Conservation (phyloP, 2,113 vertebrate genomes). For the Canis aureus region DNA sequence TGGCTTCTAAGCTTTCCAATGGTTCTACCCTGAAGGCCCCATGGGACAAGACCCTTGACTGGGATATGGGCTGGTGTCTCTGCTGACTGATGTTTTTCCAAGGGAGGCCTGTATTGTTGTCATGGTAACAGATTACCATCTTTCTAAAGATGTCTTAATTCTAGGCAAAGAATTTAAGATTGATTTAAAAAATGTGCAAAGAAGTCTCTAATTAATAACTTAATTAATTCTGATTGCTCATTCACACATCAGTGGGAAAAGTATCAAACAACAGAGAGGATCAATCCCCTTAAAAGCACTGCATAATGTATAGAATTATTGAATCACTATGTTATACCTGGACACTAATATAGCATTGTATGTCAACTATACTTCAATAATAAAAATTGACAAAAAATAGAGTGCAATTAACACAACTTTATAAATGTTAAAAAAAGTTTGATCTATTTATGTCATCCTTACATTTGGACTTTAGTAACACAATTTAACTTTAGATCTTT, state of each 20-base stretch:
- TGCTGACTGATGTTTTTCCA: neutral
- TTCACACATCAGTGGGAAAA: neutral
- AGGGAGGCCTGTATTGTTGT: neutral
- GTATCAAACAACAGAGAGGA: neutral
- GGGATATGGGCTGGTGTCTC: neutral
- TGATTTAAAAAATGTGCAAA: neutral
- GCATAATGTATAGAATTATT: too few species aligned
- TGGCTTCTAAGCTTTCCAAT: neutral
- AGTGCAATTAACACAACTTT: neutral
- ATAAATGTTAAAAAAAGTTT: neutral
- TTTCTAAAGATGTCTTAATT: conserved; percentile 36
- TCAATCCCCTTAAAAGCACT: neutral
- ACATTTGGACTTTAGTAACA: neutral
- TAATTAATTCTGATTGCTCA: neutral
- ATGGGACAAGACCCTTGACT: neutral
- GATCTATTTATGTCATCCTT: neutral
- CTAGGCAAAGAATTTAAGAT: conserved; percentile 29
- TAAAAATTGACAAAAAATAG: neutral
- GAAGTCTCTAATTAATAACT: conserved; percentile 4
- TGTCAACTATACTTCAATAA: neutral
- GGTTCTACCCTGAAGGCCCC: neutral
- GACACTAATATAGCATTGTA: neutral
- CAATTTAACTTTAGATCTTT: neutral
- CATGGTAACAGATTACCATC: neutral
- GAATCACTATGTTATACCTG: neutral